Base-by-base conservation (phyloP, 2,888 invertebrate genomes). In the Conistra vaccinii region DNA sequence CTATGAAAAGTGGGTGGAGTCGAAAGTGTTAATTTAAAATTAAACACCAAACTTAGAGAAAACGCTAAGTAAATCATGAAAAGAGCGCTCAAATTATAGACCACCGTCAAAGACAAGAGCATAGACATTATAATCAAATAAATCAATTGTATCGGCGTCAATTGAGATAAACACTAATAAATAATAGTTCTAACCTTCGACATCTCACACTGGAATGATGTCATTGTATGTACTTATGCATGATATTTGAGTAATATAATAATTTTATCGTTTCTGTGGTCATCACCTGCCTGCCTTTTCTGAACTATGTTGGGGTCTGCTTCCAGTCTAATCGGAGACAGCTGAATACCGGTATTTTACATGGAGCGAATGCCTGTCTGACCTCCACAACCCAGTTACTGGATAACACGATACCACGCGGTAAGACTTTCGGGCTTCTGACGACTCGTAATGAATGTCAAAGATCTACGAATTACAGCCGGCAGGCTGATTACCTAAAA, bases 151-250 rank as follows among this genome's bases (percentile, higher is more conserved):
- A 58, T 39, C 39, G 12, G 3, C 32, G 53, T 51, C 60, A 65
- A 69, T 66, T 80, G n/a, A 57, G 29, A 80, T 75, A 74, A 80
- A 45, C 42, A 66, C 53, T 14, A 55, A 69, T 60, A 35, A 60
- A 32, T 66, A 57, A 55, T 65, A 57, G 29, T 57, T 55, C 58
- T 76, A 3, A 61, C 76, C 68, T 76, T n/a, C 61, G 60, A 76
- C 77, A 61, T n/a, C 0, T 6, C 26, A 23, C 35, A 35, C 7
- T 53, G 14, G 2, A 2, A 35, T 76, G 71, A 78, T 65, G 53
- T 78, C 78, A 77, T 48, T 10, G 14, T 35, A 2, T 20, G 10
- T n/a, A n/a, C n/a, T n/a, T 26, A 67, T 53, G 67, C 29, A 29
- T 62, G 9, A 48, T 45, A 66, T 45, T 70, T 57, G 57, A 71